Evolutionary conservation across 1,140 invertebrate species (phyloP), one percentile per base, ranked within the genome.

Genomic region (Brachionus paranguensis): DNA sequence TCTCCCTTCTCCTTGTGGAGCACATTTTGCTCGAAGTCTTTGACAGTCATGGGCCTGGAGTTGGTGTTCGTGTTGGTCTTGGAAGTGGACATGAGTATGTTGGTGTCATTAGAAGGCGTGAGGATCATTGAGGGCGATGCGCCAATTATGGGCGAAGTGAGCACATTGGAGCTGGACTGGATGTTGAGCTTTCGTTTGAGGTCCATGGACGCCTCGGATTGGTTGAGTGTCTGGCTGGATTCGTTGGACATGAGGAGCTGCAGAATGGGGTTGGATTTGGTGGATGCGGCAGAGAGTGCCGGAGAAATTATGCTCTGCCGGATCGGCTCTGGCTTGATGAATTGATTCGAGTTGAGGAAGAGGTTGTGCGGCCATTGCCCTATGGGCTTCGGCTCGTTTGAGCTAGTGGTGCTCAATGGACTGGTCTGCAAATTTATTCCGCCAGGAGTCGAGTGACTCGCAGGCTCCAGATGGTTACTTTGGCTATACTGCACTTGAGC

Each of bases 11-110:
- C 37, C 2, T 81, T 12, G 45, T 60, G 45, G 10, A 81, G 24
- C 24, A 81, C 20, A 68, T 81, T 81, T 24, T 81, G 33, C 29
- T 81, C 78, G 37, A 81, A 81, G 41, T 81, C 78, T n/a, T 81
- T 60, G 27, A 81, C 78, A 43, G 78, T 81, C 33, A 81, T 81
- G 43, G 72, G 72, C 43, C 72, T 41, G 24, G 72, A 76, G 47
- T 29, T 76, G 17, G 72, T 47, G 43, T 76, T 76, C 24, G 45
- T 47, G 43, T 76, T 76, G 1, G 45, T 0, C 70, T 24, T 24
- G 20, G 17, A 74, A 68, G 27, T 78, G 41, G 41, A 55, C 41
- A 79, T 37, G 4, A 79, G 20, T 17, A 60, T 55, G 55, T 79
- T 79, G 29, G n/a, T 60, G 14, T 81, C 53, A 60, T 64, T 64